Evolutionary conservation across 37 sponge, comb jelly and placozoan genomes (phyloP).

Genomic region (Mnemiopsis leidyi): DNA sequence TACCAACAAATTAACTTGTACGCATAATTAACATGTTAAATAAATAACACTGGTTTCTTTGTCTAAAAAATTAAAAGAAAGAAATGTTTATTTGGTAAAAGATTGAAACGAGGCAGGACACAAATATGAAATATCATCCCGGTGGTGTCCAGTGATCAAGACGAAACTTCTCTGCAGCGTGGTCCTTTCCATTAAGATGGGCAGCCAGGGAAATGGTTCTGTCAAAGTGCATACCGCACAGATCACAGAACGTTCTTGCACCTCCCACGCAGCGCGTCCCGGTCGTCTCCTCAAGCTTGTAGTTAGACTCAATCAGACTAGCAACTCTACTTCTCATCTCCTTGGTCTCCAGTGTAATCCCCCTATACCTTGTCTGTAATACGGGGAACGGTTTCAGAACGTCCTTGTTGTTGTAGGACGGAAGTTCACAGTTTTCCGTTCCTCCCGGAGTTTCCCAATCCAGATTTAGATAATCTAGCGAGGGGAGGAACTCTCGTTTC

Average conservation of each 20-base stretch:
- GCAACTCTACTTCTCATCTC: not conserved
- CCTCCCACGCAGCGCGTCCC: not conserved
- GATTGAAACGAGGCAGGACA: no score
- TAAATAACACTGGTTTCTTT: no score
- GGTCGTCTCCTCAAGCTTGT: slow-evolving; percentile 1
- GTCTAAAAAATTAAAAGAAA: no score
- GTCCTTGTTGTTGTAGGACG: not conserved
- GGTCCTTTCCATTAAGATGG: slow-evolving; percentile 27
- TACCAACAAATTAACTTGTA: no score
- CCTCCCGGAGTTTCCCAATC: not conserved
- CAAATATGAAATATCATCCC: no score
- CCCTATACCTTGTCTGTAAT: not conserved
- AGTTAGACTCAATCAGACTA: not conserved
- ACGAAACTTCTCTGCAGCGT: not conserved
- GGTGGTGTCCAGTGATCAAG: slow-evolving; percentile 17
- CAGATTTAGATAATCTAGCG: not conserved
- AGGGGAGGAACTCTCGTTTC: not conserved
- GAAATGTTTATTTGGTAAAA: no score
- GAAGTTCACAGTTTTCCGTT: not conserved
- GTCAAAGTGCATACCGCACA: not conserved
- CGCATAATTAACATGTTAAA: no score
- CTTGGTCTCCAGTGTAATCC: not conserved
- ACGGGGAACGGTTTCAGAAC: not conserved
- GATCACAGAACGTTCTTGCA: not conserved
- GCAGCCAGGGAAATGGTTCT: not conserved